Percentiles rank a stretch among this genome's conserved stretches.
Evolutionary conservation across 2,113 vertebrate species (phyloP).

Genomic region (Psittacula cyanocephala): DNA sequence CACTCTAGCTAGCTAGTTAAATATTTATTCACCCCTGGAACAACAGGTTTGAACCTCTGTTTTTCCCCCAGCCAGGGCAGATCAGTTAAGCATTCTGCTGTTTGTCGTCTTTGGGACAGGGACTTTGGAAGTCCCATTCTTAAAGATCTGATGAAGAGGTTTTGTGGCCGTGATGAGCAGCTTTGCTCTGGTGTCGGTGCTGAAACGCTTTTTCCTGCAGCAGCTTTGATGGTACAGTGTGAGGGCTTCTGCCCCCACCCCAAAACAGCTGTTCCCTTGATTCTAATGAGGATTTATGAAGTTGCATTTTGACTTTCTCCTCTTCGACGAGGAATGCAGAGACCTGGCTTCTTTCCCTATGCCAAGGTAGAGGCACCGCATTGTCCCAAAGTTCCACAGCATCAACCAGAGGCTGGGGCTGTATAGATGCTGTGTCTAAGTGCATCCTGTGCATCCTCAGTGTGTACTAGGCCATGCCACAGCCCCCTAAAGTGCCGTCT

Average conservation of each 20-base stretch:
- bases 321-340: neutral
- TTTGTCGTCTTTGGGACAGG: neutral
- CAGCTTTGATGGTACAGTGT: neutral
- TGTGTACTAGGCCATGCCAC: neutral
- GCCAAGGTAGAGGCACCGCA: fast-evolving
- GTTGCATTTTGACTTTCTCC: neutral
- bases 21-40: constrained; percentile 37
- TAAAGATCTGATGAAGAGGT: neutral
- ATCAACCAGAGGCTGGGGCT: neutral
- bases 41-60: neutral
- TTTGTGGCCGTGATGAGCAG: neutral
- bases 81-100: neutral
- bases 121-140: fast-evolving
- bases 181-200: neutral
- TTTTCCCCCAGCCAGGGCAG: neutral
- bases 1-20: neutral
- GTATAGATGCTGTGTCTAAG: fast-evolving
- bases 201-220: neutral
- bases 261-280: neutral
- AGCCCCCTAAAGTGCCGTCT: neutral
- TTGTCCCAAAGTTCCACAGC: neutral
- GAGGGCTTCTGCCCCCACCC: neutral
- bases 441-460: fast-evolving
- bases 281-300: neutral
- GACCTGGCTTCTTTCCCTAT: fast-evolving